Conservation (phyloP, 2,888 invertebrate genomes). For the Endomychus coccineus region DNA sequence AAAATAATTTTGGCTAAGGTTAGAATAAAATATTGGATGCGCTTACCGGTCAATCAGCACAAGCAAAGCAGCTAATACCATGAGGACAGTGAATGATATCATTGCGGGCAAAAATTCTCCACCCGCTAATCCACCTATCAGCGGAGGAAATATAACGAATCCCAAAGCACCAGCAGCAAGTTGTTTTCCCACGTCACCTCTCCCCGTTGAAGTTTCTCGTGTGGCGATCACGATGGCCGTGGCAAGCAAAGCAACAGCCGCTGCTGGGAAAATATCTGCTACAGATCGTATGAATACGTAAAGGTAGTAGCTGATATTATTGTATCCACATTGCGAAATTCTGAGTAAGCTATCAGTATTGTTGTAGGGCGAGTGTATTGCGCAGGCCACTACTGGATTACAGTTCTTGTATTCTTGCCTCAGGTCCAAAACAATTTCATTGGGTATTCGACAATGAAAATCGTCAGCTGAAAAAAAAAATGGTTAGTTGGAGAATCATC, state of each 20-base stretch:
- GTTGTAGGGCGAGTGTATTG: slow-evolving; percentile 63
- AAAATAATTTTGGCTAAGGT: too few relatives aligned
- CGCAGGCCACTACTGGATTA: slow-evolving; percentile 61
- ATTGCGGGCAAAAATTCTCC: slow-evolving; percentile 50
- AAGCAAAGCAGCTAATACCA: slow-evolving; percentile 58
- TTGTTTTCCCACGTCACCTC: slow-evolving; percentile 73
- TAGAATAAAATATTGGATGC: too few relatives aligned
- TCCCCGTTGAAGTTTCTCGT: slow-evolving; percentile 69
- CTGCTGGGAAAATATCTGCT: slow-evolving; percentile 70
- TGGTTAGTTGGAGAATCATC: too few relatives aligned
- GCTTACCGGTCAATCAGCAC: slow-evolving; percentile 51
- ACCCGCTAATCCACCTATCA: slow-evolving; percentile 43
- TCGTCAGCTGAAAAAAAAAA: slow-evolving; percentile 41
- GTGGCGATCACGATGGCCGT: slow-evolving; percentile 77
- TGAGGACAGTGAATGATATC: slow-evolving; percentile 47
- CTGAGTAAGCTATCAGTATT: slow-evolving; percentile 57
- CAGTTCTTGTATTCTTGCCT: slow-evolving; percentile 44
- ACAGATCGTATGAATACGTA: slow-evolving; percentile 63
- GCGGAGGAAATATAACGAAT: slow-evolving; percentile 61
- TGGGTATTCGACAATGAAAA: slow-evolving; percentile 58
- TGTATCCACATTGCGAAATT: slow-evolving; percentile 66
- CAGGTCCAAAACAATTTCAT: slow-evolving; percentile 37
- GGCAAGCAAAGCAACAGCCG: slow-evolving; percentile 61
- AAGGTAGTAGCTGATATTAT: slow-evolving; percentile 59
- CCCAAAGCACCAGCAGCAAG: slow-evolving; percentile 69